Percentiles rank a stretch among this genome's conserved stretches.
These are phyloP conservation scores for Scomberomorus guttatus DNA, from an alignment of 2,797 vertebrate genomes.

Conservation along the genomic window DNA sequence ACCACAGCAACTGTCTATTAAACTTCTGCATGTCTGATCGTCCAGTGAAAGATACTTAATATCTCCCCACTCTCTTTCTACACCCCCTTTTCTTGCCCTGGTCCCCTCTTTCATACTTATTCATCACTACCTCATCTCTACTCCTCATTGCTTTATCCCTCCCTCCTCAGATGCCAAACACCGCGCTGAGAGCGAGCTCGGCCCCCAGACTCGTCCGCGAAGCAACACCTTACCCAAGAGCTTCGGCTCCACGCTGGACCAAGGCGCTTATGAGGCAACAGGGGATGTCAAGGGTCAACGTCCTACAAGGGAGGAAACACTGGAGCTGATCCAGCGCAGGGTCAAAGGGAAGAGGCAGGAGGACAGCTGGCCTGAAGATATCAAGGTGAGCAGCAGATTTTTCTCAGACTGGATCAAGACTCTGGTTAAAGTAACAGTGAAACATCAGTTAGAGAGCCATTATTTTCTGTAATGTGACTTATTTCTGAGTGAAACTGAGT, in stretches of 20 bases:
- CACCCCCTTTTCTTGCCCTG: neutral
- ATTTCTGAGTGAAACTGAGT: too few species aligned
- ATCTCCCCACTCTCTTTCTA: neutral
- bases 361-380: slow-evolving; percentile 94
- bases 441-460: too few species aligned
- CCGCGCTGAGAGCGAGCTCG: slow-evolving; percentile 92
- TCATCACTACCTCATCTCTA: neutral
- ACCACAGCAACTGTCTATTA: slow-evolving; percentile 24
- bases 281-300: slow-evolving; percentile 82
- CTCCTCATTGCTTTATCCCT: neutral
- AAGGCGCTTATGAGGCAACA: slow-evolving; percentile 83
- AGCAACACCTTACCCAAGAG: slow-evolving; percentile 99
- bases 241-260: slow-evolving; percentile 96
- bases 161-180: slow-evolving; percentile 91
- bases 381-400: slow-evolving; percentile 86
- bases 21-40: slow-evolving; percentile 44
- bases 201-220: slow-evolving; percentile 92
- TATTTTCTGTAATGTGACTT: too few species aligned
- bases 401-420: neutral
- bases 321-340: slow-evolving; percentile 92
- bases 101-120: neutral
- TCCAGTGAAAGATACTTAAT: slow-evolving; percentile 7
- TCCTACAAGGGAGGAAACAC: slow-evolving; percentile 91
- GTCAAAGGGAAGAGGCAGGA: slow-evolving; percentile 93
- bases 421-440: too few species aligned